phyloP scores from a whole-genome alignment of 1,140 invertebrate species.

The Zaprionus capensis region DNA sequence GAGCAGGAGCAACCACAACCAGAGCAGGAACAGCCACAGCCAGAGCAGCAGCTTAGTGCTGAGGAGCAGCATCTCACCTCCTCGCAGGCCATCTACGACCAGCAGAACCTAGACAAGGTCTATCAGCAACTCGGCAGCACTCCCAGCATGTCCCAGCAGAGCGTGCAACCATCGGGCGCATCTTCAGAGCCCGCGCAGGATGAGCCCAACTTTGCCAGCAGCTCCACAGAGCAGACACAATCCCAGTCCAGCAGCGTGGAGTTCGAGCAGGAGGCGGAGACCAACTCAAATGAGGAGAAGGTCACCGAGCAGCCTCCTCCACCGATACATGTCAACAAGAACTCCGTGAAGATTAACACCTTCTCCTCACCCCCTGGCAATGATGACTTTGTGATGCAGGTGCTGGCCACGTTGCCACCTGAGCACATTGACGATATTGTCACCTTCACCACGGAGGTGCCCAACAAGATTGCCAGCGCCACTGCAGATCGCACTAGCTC shows the following conservation, averaged over 20 bases:
- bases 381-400: slow-evolving; percentile 77
- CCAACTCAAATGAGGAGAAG: neutral
- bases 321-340: slow-evolving; percentile 69
- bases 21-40: neutral
- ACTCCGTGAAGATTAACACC: slow-evolving; percentile 70
- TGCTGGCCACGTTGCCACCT: slow-evolving; percentile 70
- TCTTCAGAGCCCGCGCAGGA: neutral
- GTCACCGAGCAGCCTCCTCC: slow-evolving; percentile 57
- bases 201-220: slow-evolving; percentile 46
- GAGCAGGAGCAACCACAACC: slow-evolving; percentile 27
- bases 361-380: slow-evolving; percentile 67
- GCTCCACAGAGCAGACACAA: slow-evolving; percentile 59
- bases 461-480: slow-evolving; percentile 67
- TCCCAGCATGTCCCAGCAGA: slow-evolving; percentile 50
- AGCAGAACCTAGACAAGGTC: slow-evolving; percentile 71
- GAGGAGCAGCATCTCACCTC: slow-evolving; percentile 43
- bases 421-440: slow-evolving; percentile 62
- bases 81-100: slow-evolving; percentile 44
- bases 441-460: slow-evolving; percentile 74
- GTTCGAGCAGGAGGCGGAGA: slow-evolving; percentile 59
- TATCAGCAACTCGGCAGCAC: slow-evolving; percentile 71
- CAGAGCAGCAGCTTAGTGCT: slow-evolving; percentile 36
- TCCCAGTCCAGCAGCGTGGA: slow-evolving; percentile 55
- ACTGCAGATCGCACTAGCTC: slow-evolving; percentile 65
- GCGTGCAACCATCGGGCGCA: slow-evolving; percentile 23